Conservation (phyloP, 2,797 vertebrate genomes). For the Benthosema pterotum region DNA sequence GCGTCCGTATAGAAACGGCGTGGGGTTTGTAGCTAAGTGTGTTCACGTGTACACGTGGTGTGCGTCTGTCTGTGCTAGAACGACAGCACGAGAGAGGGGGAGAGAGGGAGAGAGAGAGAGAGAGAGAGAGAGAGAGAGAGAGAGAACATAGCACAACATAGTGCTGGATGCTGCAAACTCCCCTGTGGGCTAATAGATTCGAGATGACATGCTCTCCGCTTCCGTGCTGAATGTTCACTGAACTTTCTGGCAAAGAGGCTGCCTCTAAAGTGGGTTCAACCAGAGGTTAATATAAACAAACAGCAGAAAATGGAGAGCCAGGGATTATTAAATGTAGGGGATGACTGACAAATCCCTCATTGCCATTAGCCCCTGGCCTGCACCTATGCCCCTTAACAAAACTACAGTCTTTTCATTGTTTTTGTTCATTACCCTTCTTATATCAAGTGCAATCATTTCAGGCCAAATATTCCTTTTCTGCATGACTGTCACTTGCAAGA, state of each 20-base stretch:
- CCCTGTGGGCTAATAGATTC: slow-evolving; percentile 95
- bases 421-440: slow-evolving; percentile 53
- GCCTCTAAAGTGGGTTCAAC: slow-evolving; percentile 97
- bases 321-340: slow-evolving; percentile 93
- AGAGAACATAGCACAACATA: slow-evolving; percentile 46
- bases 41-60: slow-evolving; percentile 38
- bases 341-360: slow-evolving; percentile 93
- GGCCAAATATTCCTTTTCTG: slow-evolving; percentile 37
- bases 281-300: slow-evolving; percentile 98
- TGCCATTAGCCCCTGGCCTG: slow-evolving; percentile 93
- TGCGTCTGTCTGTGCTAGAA: slow-evolving; percentile 31
- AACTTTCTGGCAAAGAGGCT: slow-evolving; percentile 93
- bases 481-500: slow-evolving; percentile 25
- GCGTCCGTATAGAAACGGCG: slow-evolving; percentile 75
- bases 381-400: slow-evolving; percentile 74
- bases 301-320: slow-evolving; percentile 90
- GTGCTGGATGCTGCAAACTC: slow-evolving; percentile 83
- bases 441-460: slow-evolving; percentile 43
- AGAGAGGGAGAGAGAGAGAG: slow-evolving; percentile 16
- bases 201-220: slow-evolving; percentile 92
- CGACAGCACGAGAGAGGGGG: slow-evolving; percentile 29
- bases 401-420: slow-evolving; percentile 59
- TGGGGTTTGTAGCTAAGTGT: slow-evolving; percentile 63
- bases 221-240: slow-evolving; percentile 91
- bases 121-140: slow-evolving; percentile 8